Base-by-base conservation (phyloP, 2,888 invertebrate species). In the Furcula furcula region DNA sequence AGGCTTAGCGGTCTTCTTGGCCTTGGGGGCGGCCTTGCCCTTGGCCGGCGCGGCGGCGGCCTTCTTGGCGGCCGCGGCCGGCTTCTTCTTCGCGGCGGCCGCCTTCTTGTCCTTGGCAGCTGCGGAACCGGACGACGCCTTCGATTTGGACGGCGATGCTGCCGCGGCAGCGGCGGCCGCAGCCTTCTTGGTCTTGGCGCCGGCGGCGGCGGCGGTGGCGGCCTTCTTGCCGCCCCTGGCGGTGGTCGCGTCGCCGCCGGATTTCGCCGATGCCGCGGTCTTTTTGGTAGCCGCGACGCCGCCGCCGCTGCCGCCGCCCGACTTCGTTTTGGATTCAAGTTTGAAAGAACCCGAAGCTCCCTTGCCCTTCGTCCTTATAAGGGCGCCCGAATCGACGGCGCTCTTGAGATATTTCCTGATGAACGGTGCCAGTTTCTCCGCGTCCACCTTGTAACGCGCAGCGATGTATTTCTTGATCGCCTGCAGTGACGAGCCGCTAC, bases 381-480 rank as follows among this genome's bases (percentile, higher is more conserved):
- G 56, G n/a, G 69, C 65, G 4, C 91, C 90, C 23, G 80, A 77
- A 1, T 72, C 77, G n/a, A 93, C 90, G 9, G 91, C 91, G 7
- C 74, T 63, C 63, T 91, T 92, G 41, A 54, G 36, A 28, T 90
- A 91, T 40, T 90, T 91, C 45, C 89, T 91, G 52, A 93, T 92
- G 70, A 89, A 91, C 1, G 87, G 86, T 1, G 90, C 82, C 27
- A 90, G 61, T 54, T 91, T 92, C 36, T 90, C 90, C 1, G 84
- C 79, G 55, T 92, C 92, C 2, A 91, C 78, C 35, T 90, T 90
- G 82, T 92, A 91, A 34, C 85, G 90, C 19, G 84, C 74, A 5
- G 84, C 71, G 29, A 93, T 87, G 64, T 91, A 92, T 57, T 93
- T 93, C 63, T 92, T 92, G 63, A 93, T 92, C 2, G 80, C 80